A percentile compares a stretch with the other conserved stretches of the same genome.
phyloP scores from a whole-genome alignment of 2,797 vertebrate genomes.

The Takifugu ocellatus region DNA sequence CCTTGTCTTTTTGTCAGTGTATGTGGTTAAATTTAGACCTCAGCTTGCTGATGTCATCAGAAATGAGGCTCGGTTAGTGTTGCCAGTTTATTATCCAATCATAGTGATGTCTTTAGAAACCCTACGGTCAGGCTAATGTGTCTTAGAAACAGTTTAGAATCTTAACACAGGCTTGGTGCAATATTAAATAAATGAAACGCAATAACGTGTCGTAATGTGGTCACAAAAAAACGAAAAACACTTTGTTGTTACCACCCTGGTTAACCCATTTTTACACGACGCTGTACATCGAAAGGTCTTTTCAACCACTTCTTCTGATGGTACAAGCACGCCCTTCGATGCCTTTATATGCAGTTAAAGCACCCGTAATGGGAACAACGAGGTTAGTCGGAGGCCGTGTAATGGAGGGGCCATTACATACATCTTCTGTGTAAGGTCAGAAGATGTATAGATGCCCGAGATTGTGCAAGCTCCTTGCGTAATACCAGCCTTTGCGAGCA shows the following conservation, averaged over 20 bases:
- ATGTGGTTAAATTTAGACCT: constrained; percentile 24
- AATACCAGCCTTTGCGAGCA: background rate
- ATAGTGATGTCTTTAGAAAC: constrained; percentile 6
- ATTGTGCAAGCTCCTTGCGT: background rate
- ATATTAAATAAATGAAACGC: background rate
- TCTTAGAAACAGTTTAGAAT: constrained; percentile 1
- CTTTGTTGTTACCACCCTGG: background rate
- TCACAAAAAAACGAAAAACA: no score
- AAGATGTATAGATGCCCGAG: background rate
- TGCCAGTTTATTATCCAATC: constrained; percentile 11
- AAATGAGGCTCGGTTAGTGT: constrained; percentile 9
- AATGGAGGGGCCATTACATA: background rate
- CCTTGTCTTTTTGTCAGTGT: constrained; percentile 38
- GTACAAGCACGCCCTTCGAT: background rate
- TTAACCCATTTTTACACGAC: background rate
- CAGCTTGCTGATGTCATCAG: constrained; percentile 20
- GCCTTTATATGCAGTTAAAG: constrained; percentile 9
- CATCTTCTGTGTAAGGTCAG: background rate
- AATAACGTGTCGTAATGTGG: no score
- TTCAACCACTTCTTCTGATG: constrained; percentile 5
- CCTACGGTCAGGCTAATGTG: constrained; percentile 5
- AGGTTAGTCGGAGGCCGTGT: background rate
- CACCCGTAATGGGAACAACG: constrained; percentile 5
- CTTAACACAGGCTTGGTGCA: background rate
- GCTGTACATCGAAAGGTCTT: constrained; percentile 21